Base-by-base conservation (phyloP, 64 coral and sea anemone genomes). In the Anthopleura sola region DNA sequence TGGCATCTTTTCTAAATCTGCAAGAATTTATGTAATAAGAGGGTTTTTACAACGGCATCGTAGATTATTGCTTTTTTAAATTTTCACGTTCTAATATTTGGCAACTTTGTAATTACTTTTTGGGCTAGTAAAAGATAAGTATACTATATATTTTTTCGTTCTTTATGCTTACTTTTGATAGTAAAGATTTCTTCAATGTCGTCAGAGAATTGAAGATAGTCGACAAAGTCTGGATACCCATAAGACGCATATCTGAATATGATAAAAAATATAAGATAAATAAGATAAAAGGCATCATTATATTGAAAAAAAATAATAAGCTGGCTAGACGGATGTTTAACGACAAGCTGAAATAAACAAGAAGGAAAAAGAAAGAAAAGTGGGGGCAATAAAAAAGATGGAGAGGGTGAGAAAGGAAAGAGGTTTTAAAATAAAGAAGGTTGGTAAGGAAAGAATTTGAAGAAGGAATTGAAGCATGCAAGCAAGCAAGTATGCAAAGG, bases 1-100 rank as follows among this genome's bases (percentile, higher is more conserved):
- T 5, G 96, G 92, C 38, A 64, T 89, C 85, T 98, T 98, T 82
- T 98, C 96, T 40, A 98, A 89, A 75, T 98, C 96, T 98, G 75
- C 3, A 82, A 12, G 44, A n/a, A 78, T 55, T 15, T 12, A 51
- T 4, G 55, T 18, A 85, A 20, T 39, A 68, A 64, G 47, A 24
- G 21, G n/a, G 57, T 68, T 48, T 58, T 16, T 58, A 16, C 55
- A n/a, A n/a, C n/a, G n/a, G n/a, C n/a, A n/a, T 58, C 14, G 2
- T 19, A 58, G 15, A 58, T n/a, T 58, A 58, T 58, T 58, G 55
- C 2, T 58, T 58, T 3, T 14, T 58, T 21, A 58, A 2, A 58
- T 58, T 2, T 58, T 58, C 55, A 14, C 2, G 46, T 5, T 48
- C 11, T 11, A 48, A 11, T 3, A 48, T 48, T 48, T 48, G 46